Evolutionary conservation across 2,113 vertebrate genomes (phyloP).

Genomic region (Gnathonemus echidnorhynchus): DNA sequence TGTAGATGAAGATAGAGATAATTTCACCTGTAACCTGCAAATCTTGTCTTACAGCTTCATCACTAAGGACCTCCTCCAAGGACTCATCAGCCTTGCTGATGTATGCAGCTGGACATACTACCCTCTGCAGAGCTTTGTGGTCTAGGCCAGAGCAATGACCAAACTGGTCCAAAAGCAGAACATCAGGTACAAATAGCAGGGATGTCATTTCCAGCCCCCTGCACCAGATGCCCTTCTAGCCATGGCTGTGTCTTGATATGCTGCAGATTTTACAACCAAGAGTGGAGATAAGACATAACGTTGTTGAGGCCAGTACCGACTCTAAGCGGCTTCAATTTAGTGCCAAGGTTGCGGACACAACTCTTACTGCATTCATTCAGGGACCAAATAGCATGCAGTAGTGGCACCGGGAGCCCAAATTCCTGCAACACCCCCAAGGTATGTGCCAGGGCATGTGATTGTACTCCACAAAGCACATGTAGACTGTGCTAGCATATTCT

Average conservation of each 20-base stretch:
- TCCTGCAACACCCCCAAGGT: background rate
- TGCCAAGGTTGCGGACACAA: background rate
- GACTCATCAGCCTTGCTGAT: background rate
- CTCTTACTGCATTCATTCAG: background rate
- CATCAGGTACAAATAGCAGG: background rate
- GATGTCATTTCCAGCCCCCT: background rate
- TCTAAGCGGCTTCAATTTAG: background rate
- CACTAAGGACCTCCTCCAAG: background rate
- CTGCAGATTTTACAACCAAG: background rate
- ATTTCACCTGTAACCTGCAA: background rate
- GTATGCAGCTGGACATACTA: background rate
- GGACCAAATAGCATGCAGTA: background rate
- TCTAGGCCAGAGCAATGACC: background rate
- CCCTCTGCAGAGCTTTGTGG: background rate
- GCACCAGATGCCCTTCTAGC: background rate
- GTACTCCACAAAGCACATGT: background rate
- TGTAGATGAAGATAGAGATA: background rate
- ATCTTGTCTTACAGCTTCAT: background rate
- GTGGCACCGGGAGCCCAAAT: background rate
- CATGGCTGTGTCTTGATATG: background rate
- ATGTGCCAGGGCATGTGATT: background rate
- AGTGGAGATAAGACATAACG: background rate
- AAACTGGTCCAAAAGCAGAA: background rate
- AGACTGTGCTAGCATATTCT: background rate
- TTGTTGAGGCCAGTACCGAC: background rate